Percentiles rank a stretch among this genome's conserved stretches.
Conservation (phyloP, 2,888 invertebrate species). For the Dasypolia templi region DNA sequence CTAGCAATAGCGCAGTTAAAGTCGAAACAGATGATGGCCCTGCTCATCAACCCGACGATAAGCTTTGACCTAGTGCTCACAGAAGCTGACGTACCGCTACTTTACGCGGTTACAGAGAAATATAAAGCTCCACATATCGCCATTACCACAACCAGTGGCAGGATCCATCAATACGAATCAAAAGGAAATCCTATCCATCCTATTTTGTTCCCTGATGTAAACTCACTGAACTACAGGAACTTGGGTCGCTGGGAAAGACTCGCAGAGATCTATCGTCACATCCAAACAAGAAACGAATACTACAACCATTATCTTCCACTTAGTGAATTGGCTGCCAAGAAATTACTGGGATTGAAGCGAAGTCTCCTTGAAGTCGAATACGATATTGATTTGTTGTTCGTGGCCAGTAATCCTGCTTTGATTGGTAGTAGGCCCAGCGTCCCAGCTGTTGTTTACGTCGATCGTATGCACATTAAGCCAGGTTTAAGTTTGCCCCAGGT, state of each 20-base stretch:
- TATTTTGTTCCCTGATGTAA: conserved; percentile 86
- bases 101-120: conserved; percentile 88
- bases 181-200: conserved; percentile 90
- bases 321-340: conserved; percentile 82
- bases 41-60: conserved; percentile 83
- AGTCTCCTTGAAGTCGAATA: conserved; percentile 82
- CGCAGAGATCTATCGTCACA: conserved; percentile 78
- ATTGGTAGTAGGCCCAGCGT: conserved; percentile 83
- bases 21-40: conserved; percentile 83
- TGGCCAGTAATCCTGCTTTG: conserved; percentile 82
- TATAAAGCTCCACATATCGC: conserved; percentile 90
- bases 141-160: conserved; percentile 87
- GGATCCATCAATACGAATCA: conserved; percentile 85
- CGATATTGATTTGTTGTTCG: conserved; percentile 85
- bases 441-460: conserved; percentile 82
- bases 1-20: conserved; percentile 83
- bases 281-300: conserved; percentile 81
- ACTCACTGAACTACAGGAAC: conserved; percentile 82
- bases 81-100: conserved; percentile 88
- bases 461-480: conserved; percentile 84
- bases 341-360: conserved; percentile 80
- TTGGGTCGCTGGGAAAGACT: conserved; percentile 84
- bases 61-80: conserved; percentile 90
- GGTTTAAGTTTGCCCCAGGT: conserved; percentile 80
- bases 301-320: conserved; percentile 81